Evolutionary conservation across 2,888 invertebrate genomes (phyloP).

Genomic region (Rotaria sp.): DNA sequence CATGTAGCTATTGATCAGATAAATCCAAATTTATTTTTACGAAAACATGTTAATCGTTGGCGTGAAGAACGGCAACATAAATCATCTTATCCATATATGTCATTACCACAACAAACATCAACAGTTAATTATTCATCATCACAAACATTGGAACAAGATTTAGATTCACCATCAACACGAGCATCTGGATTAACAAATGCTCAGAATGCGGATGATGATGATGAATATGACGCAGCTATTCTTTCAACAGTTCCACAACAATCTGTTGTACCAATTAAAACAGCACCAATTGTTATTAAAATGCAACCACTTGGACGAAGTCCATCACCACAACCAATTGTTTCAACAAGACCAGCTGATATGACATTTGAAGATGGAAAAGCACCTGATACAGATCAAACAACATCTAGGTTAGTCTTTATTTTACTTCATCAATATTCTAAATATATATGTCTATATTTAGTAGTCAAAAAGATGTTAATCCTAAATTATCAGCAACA

Average conservation of each 20-base stretch:
- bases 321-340: neutral
- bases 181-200: neutral
- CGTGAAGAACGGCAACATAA: neutral
- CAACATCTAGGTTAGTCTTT: neutral
- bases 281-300: neutral
- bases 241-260: neutral
- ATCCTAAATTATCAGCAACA: neutral
- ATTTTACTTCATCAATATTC: neutral
- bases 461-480: neutral
- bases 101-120: neutral
- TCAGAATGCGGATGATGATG: neutral
- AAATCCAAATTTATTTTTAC: slow-evolving; percentile 20
- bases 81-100: neutral
- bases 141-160: neutral
- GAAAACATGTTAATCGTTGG: neutral
- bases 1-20: slow-evolving; percentile 2
- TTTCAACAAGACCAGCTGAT: neutral
- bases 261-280: neutral
- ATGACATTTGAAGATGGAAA: neutral
- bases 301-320: neutral
- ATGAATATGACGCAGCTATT: neutral
- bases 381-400: neutral
- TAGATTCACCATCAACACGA: neutral
- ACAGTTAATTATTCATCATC: neutral
- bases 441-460: neutral